Percentiles rank a stretch among this genome's conserved stretches.
These are phyloP conservation scores for Heliothis peltigera DNA, from an alignment of 2,888 invertebrate species.

Conservation along the genomic window DNA sequence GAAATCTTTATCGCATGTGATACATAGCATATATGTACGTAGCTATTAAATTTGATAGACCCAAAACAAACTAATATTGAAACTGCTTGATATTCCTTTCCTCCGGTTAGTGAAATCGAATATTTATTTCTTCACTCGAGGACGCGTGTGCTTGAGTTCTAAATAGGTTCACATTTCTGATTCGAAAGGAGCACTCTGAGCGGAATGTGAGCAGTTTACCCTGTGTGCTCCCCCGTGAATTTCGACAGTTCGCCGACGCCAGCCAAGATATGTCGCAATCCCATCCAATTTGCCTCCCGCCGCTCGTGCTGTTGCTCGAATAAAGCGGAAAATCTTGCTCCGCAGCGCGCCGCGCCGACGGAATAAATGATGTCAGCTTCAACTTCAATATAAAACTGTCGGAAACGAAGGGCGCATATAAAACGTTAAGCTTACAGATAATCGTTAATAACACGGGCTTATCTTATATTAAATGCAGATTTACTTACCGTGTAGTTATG, in stretches of 20 bases:
- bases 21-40: conserved; percentile 45
- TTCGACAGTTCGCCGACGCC: conserved; percentile 82
- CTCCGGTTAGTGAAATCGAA: conserved; percentile 48
- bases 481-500: conserved; percentile 18
- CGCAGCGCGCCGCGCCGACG: conserved; percentile 70
- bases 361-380: conserved; percentile 83
- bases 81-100: conserved; percentile 42
- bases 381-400: conserved; percentile 76
- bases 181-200: conserved; percentile 75
- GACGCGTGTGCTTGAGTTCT: conserved; percentile 67
- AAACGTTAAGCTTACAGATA: conserved; percentile 49
- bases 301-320: conserved; percentile 82
- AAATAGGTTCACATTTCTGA: conserved; percentile 78
- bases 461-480: conserved; percentile 44
- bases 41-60: conserved; percentile 11
- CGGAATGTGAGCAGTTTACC: conserved; percentile 83
- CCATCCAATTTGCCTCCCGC: conserved; percentile 87
- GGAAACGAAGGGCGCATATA: conserved; percentile 63
- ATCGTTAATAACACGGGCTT: conserved; percentile 48
- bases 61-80: conserved; percentile 33
- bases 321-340: conserved; percentile 86
- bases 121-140: conserved; percentile 56
- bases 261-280: conserved; percentile 87
- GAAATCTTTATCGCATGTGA: conserved; percentile 69
- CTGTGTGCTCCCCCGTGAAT: conserved; percentile 79